Evolutionary conservation across 2,113 vertebrate species (phyloP).

Genomic region (Plecotus auritus): DNA sequence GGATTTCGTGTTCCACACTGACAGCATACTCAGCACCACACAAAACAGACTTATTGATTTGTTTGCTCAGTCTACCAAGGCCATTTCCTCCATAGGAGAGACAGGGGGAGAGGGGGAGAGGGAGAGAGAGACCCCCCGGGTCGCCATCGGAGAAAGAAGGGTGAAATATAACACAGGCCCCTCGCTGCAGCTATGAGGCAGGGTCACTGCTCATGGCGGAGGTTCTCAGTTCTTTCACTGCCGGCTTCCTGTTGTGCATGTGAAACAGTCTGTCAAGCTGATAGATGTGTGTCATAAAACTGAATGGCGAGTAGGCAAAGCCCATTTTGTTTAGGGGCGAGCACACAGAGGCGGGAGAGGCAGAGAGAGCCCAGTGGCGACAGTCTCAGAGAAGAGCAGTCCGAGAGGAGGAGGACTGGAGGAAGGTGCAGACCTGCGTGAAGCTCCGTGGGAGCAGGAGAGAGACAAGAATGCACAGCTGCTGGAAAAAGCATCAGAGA

Average conservation of each 20-base stretch:
- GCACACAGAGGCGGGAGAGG: not conserved
- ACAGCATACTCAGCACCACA: not conserved
- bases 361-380: rapidly evolving
- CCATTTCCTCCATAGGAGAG: not conserved
- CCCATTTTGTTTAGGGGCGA: not conserved
- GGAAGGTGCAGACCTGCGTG: not conserved
- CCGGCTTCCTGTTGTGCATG: not conserved
- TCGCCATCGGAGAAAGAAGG: not conserved
- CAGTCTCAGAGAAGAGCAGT: not conserved
- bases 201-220: not conserved
- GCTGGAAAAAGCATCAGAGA: not conserved
- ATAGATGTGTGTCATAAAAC: not conserved
- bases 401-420: not conserved
- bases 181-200: rapidly evolving
- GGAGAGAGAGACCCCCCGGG: not conserved
- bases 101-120: not conserved
- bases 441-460: not conserved
- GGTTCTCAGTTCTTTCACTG: not conserved
- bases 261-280: slow-evolving; percentile 32
- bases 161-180: not conserved
- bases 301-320: not conserved
- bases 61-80: slow-evolving; percentile 48
- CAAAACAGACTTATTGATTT: slow-evolving; percentile 46
- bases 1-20: not conserved
- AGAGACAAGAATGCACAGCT: not conserved